These are phyloP conservation scores for Raphicerus campestris DNA, from an alignment of 2,113 vertebrate species.

Conservation along the genomic window DNA sequence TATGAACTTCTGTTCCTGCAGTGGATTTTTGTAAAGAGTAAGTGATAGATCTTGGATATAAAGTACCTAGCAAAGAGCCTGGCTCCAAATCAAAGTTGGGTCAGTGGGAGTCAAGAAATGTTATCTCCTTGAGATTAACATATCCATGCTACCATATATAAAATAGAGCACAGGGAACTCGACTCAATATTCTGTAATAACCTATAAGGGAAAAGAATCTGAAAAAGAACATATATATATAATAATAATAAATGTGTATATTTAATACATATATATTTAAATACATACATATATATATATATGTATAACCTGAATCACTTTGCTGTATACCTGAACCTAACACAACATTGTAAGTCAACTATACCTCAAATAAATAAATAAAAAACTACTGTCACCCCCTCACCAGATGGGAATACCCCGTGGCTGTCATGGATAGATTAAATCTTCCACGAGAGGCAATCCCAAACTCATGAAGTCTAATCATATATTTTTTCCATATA, in stretches of 20 bases:
- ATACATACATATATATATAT: rapidly evolving
- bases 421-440: neutral
- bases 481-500: neutral
- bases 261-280: too few relatives aligned
- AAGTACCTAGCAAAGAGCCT: neutral
- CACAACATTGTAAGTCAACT: neutral
- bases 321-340: too few relatives aligned
- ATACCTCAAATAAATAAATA: neutral
- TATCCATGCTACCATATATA: neutral
- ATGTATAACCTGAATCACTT: too few relatives aligned
- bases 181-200: neutral
- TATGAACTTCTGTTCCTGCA: neutral
- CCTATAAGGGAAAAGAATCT: neutral
- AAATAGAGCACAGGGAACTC: neutral
- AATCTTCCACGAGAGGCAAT: neutral
- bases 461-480: neutral
- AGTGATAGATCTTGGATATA: neutral
- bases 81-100: neutral
- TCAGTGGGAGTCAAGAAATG: neutral
- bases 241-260: neutral
- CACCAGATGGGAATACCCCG: neutral
- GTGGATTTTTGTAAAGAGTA: neutral
- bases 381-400: neutral
- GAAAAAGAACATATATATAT: neutral
- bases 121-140: neutral